Conservation (phyloP, 2,113 vertebrate species). For the Cichladusa arquata region DNA sequence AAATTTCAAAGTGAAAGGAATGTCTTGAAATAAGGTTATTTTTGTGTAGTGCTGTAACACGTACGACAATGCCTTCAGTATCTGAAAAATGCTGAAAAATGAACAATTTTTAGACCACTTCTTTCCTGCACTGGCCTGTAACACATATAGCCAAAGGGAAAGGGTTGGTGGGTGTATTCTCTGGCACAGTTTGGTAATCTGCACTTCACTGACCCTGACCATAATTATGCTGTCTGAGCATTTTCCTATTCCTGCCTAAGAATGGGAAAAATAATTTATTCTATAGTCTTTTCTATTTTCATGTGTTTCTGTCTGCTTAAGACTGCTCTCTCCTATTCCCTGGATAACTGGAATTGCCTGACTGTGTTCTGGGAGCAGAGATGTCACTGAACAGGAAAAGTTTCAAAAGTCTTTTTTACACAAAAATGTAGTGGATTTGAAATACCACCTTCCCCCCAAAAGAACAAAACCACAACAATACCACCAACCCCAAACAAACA, state of each 20-base stretch:
- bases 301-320: neutral
- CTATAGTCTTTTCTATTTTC: neutral
- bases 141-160: neutral
- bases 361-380: neutral
- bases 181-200: neutral
- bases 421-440: neutral
- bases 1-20: neutral
- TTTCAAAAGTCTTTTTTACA: neutral
- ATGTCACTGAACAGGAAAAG: neutral
- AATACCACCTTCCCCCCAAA: neutral
- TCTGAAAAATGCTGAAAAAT: neutral
- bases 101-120: neutral
- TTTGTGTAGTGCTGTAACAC: neutral
- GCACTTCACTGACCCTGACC: neutral
- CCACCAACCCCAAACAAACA: neutral
- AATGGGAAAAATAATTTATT: neutral
- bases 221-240: neutral
- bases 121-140: neutral
- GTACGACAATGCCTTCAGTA: neutral
- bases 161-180: neutral
- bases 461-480: neutral
- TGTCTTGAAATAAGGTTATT: neutral
- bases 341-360: neutral
- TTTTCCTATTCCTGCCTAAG: neutral
- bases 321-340: neutral